Evolutionary conservation across 2,888 invertebrate genomes (phyloP).

Genomic region (Abrostola tripartita): DNA sequence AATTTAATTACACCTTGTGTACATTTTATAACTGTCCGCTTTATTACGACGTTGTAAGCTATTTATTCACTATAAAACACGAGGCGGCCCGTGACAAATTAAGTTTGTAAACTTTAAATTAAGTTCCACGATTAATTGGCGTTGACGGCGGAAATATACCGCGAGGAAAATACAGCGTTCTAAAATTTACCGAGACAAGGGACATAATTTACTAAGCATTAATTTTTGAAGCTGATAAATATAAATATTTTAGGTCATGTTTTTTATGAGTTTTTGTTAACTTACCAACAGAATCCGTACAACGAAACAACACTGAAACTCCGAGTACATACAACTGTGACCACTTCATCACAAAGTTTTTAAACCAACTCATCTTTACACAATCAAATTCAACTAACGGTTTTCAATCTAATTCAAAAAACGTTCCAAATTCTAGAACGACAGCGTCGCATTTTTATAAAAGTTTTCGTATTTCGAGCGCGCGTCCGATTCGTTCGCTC

Average conservation of each 20-base stretch:
- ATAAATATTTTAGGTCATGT: background rate
- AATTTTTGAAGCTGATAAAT: too few species aligned
- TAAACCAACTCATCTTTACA: conserved; percentile 63
- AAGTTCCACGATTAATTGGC: conserved; percentile 44
- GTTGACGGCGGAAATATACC: conserved; percentile 27
- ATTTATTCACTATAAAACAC: conserved; percentile 31
- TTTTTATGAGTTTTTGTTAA: conserved; percentile 39
- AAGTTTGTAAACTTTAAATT: conserved; percentile 41
- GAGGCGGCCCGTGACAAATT: conserved; percentile 38
- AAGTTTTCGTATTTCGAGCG: conserved; percentile 61
- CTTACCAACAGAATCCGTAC: conserved; percentile 84
- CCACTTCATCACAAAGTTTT: conserved; percentile 77
- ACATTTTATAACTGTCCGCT: conserved; percentile 11
- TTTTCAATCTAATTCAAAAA: conserved; percentile 41
- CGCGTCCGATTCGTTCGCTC: conserved; percentile 48
- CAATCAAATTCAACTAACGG: conserved; percentile 21
- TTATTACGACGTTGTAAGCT: conserved; percentile 17
- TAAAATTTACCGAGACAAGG: too few species aligned
- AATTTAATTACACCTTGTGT: background rate
- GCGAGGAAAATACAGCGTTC: conserved; percentile 4
- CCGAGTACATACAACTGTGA: conserved; percentile 73
- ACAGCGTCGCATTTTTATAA: conserved; percentile 46
- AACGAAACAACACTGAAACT: conserved; percentile 82
- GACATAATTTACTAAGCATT: too few species aligned
- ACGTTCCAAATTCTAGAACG: conserved; percentile 53